Conservation (phyloP, 2,113 vertebrate genomes). For the Pogona vitticeps region DNA sequence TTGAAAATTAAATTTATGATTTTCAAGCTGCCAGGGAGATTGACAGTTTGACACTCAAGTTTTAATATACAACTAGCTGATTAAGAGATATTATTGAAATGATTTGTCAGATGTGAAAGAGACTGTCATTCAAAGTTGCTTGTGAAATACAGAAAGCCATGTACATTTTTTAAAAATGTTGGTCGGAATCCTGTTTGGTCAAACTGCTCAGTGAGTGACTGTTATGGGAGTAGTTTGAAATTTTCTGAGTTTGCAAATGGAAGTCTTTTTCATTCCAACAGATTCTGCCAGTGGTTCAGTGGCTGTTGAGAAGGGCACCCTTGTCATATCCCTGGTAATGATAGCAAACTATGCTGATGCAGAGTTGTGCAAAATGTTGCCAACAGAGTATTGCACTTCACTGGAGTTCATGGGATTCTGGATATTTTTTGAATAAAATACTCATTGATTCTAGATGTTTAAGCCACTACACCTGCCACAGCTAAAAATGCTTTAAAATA, state of each 20-base stretch:
- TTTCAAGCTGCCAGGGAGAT: background rate
- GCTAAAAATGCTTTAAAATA: background rate
- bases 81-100: conserved; percentile 13
- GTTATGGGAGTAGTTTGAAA: too few species aligned
- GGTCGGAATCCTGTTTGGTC: conserved; percentile 26
- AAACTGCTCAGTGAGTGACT: background rate
- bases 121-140: conserved; percentile 2
- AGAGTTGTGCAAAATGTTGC: too few species aligned
- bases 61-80: conserved; percentile 38
- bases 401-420: too few species aligned
- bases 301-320: too few species aligned
- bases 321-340: too few species aligned
- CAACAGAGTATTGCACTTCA: too few species aligned
- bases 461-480: background rate
- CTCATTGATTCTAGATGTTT: conserved; percentile 18
- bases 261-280: too few species aligned
- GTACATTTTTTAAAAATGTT: conserved; percentile 32
- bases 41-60: background rate
- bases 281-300: too few species aligned
- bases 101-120: conserved; percentile 26
- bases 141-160: conserved; percentile 19
- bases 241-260: too few species aligned
- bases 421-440: conserved; percentile 22
- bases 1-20: conserved; percentile 13
- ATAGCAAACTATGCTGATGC: too few species aligned